Evolutionary conservation across 2,888 invertebrate genomes (phyloP).

Genomic region (Griposia aprilina): DNA sequence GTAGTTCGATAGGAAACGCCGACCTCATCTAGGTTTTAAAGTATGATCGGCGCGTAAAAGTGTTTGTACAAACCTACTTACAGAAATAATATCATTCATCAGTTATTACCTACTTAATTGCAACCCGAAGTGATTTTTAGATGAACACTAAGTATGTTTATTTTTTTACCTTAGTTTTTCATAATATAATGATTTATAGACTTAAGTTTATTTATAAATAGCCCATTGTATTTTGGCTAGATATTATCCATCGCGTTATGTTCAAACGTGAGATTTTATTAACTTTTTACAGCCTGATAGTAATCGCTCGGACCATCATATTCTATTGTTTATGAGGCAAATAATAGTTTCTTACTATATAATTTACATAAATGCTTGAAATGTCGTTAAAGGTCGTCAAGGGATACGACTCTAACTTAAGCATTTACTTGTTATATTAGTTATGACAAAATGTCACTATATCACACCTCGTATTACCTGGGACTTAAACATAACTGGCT

Average conservation of each 20-base stretch:
- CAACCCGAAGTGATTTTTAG: too few species aligned
- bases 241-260: constrained; percentile 26
- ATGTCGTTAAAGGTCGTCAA: constrained; percentile 3
- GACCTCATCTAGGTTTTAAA: too few species aligned
- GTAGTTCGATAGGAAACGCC: too few species aligned
- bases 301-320: constrained; percentile 5
- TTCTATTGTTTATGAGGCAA: constrained; percentile 31
- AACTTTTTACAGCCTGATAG: constrained; percentile 3
- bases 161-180: not conserved
- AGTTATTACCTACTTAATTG: too few species aligned
- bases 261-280: constrained; percentile 13
- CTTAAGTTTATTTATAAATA: not conserved
- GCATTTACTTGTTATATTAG: not conserved
- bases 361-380: constrained; percentile 40
- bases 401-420: not conserved
- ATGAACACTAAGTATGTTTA: not conserved
- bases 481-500: not conserved
- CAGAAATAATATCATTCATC: too few species aligned
- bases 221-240: not conserved
- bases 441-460: not conserved
- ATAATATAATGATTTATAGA: not conserved
- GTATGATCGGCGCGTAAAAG: too few species aligned
- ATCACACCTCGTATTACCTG: not conserved
- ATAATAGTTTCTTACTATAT: constrained; percentile 6
- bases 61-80: too few species aligned